phyloP scores from a whole-genome alignment of 2,113 vertebrate genomes.

The Sialia sialis region DNA sequence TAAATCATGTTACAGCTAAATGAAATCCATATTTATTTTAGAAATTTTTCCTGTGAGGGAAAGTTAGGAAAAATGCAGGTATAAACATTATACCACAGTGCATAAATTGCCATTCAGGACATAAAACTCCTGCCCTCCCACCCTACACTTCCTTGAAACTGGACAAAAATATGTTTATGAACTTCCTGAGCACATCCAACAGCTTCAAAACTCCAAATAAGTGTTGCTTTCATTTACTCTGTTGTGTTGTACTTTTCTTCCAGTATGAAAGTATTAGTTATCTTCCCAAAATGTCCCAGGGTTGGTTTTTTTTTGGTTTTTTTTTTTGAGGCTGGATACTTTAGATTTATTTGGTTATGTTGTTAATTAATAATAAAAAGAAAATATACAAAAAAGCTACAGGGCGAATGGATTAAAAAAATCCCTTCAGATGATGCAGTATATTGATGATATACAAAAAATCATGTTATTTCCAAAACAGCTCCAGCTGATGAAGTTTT shows the following conservation, averaged over 20 bases:
- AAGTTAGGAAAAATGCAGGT: neutral
- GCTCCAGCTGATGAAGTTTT: neutral
- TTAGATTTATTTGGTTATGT: neutral
- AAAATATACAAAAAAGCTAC: neutral
- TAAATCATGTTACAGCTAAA: neutral
- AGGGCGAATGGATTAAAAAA: neutral
- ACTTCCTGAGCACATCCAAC: neutral
- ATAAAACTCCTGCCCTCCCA: neutral
- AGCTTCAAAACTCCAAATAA: neutral
- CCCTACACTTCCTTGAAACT: neutral
- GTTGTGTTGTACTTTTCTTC: neutral
- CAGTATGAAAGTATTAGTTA: neutral
- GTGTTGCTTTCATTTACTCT: neutral
- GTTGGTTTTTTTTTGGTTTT: too few species aligned
- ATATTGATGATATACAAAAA: neutral
- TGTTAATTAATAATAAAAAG: neutral
- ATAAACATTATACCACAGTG: neutral
- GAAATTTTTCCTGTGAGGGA: neutral
- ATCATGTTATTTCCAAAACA: rapidly evolving
- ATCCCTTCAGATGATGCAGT: neutral
- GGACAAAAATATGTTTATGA: neutral
- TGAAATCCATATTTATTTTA: neutral
- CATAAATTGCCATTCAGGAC: neutral
- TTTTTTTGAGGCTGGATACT: neutral
- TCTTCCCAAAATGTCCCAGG: neutral